Conservation (phyloP, 2,888 invertebrate species). For the Mesochorus sp. region DNA sequence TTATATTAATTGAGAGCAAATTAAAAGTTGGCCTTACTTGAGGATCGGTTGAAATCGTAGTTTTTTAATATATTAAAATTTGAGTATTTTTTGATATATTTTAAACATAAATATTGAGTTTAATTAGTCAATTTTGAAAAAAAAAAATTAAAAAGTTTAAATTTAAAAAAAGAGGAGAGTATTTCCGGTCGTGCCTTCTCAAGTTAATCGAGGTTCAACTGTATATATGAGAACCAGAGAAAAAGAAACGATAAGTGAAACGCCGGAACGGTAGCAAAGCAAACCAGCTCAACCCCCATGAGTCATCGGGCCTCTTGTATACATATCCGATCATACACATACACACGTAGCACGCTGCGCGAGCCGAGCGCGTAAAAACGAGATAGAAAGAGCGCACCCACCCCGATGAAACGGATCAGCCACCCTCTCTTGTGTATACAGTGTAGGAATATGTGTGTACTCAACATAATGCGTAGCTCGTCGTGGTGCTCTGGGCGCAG, state of each 20-base stretch:
- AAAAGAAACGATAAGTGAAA: slow-evolving; percentile 28
- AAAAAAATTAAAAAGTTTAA: too few species aligned
- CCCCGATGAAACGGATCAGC: slow-evolving; percentile 63
- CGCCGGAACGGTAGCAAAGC: slow-evolving; percentile 62
- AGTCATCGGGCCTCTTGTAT: slow-evolving; percentile 67
- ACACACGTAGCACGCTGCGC: not conserved
- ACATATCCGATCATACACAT: slow-evolving; percentile 31
- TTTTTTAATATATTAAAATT: too few species aligned
- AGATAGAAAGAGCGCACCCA: slow-evolving; percentile 48
- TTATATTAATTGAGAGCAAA: not conserved
- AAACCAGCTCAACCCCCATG: slow-evolving; percentile 67
- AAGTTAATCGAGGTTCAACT: too few species aligned
- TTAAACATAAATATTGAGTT: too few species aligned
- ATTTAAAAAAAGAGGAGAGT: not conserved
- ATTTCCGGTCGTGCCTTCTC: too few species aligned
- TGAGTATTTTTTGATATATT: too few species aligned
- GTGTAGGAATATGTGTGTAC: slow-evolving; percentile 7
- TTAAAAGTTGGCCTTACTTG: too few species aligned
- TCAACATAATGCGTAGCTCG: slow-evolving; percentile 44
- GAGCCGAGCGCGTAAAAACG: slow-evolving; percentile 19
- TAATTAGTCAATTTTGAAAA: too few species aligned
- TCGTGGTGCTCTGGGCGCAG: slow-evolving; percentile 50
- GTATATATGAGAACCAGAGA: not conserved
- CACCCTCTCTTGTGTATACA: slow-evolving; percentile 49
- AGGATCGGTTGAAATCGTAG: too few species aligned